Base-by-base conservation (phyloP, 2,797 vertebrate species). In the Percopsis omiscomaycus region DNA sequence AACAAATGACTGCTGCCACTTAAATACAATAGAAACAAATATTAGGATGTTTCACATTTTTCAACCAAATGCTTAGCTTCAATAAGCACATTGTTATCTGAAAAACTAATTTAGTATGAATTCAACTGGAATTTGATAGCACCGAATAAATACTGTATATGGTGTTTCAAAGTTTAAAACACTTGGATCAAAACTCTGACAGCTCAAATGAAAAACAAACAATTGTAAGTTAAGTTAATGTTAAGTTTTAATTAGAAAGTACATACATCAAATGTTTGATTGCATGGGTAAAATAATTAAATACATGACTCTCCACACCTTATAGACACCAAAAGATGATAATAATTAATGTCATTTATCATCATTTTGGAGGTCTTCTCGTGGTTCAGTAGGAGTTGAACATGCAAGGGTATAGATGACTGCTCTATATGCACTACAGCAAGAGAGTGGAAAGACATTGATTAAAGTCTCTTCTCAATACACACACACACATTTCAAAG, bases 341-440 rank as follows among this genome's bases (percentile, higher is more conserved):
- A 48, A 55, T 88, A 84, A 90, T 88, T 75, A 70, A 51, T 52
- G 67, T 64, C 45, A 62, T 86, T 84, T 67, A 88, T 90, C 80
- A 85, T 86, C 62, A 82, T 89, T 83, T 78, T 67, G 64, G 49
- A 74, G 32, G 66, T 68, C 61, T 76, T 82, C 73, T 65, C 9
- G 49, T 81, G 77, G 75, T 81, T 83, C 73, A 77, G 64, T 78
- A 62, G 57, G 54, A 74, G 69, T 73, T 63, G 16, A 79, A 70
- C 30, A 37, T 66, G 55, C 68, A 66, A 78, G 59, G 72, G 57
- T 63, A 66, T 61, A 78, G 69, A 82, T 83, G 60, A 84, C 83
- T 58, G 50, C 10, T 11, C 62, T 69, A 52, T 59, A 57, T 69
- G 59, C 61, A 46, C 27, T 67, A 61, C 48, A 62, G 61, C 45